A percentile compares a stretch with the other conserved stretches of the same genome.
Evolutionary conservation across 2,113 vertebrate species (phyloP).

Genomic region (Illadopsis cleaveri): DNA sequence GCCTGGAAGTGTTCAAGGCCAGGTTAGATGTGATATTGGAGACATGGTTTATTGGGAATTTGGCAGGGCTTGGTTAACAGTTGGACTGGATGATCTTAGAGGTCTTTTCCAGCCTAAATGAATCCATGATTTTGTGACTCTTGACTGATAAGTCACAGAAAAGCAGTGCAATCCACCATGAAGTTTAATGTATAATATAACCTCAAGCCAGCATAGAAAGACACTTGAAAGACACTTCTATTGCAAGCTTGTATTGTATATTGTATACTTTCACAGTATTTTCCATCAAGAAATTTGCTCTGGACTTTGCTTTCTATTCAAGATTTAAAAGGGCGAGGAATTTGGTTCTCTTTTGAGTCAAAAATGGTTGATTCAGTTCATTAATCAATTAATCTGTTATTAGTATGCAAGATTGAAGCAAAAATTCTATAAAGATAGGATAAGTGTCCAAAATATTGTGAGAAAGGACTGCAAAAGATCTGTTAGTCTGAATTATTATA

Average conservation of each 20-base stretch:
- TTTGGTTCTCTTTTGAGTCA: not conserved
- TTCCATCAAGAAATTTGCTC: not conserved
- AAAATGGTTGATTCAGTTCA: not conserved
- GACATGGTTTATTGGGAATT: not conserved
- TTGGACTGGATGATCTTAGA: not conserved
- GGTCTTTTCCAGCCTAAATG: not conserved
- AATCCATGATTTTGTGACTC: not conserved
- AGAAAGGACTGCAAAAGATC: not conserved
- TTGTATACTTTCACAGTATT: not conserved
- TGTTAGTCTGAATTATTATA: not conserved
- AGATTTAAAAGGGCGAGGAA: not conserved
- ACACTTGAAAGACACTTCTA: not conserved
- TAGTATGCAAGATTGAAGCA: not conserved
- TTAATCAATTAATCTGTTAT: not conserved
- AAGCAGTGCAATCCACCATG: not conserved
- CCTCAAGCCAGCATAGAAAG: not conserved
- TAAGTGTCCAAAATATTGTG: not conserved
- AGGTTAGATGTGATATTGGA: not conserved
- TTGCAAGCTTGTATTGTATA: not conserved
- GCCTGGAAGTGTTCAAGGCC: not conserved
- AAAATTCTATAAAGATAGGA: not conserved
- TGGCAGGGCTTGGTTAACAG: not conserved
- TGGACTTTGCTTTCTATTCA: not conserved
- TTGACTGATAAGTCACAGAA: not conserved
- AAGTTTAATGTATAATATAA: not conserved